Conservation (phyloP, 2,888 invertebrate genomes). For the Dicyrtoma fusca region DNA sequence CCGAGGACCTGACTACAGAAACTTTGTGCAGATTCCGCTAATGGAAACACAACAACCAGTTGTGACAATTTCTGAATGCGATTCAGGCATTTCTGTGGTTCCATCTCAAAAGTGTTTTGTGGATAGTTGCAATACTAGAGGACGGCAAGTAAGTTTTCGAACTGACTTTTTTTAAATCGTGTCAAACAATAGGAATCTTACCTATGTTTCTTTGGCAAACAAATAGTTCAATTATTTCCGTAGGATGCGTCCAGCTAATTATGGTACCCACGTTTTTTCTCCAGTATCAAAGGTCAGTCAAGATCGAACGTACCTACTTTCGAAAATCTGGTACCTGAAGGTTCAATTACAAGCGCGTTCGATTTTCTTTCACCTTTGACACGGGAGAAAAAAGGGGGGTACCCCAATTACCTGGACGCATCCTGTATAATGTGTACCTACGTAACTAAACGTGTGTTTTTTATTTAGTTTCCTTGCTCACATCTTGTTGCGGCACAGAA, state of each 20-base stretch:
- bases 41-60: slow-evolving; percentile 48
- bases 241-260: no score
- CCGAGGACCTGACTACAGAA: slow-evolving; percentile 71
- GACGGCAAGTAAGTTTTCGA: slow-evolving; percentile 42
- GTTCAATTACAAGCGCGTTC: no score
- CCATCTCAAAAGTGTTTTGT: slow-evolving; percentile 59
- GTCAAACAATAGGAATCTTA: not conserved
- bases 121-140: slow-evolving; percentile 58
- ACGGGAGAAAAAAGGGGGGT: no score
- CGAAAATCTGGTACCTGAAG: no score
- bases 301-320: no score
- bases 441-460: no score
- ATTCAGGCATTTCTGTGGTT: slow-evolving; percentile 34
- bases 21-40: slow-evolving; percentile 70
- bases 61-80: slow-evolving; percentile 11
- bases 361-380: no score
- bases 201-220: not conserved
- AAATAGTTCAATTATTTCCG: no score
- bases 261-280: no score
- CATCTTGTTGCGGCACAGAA: slow-evolving; percentile 70
- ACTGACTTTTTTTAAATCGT: not conserved
- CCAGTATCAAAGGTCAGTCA: no score
- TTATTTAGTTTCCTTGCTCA: slow-evolving; percentile 61
- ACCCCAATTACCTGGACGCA: no score
- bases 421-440: no score